Evolutionary conservation across 2,888 invertebrate genomes (phyloP).

Genomic region (Encarsia formosa): DNA sequence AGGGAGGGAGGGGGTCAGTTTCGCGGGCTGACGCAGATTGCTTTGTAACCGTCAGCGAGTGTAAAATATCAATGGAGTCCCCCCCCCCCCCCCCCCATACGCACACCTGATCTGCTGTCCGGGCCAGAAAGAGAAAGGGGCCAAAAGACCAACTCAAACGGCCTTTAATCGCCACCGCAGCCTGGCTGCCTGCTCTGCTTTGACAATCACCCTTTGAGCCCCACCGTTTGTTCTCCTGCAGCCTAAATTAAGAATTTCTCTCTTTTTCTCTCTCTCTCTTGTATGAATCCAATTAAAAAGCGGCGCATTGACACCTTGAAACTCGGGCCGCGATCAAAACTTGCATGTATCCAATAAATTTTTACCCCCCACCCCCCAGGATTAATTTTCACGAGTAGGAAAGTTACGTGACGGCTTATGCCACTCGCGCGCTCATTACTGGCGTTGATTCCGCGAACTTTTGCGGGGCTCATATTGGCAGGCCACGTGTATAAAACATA

Average conservation of each 20-base stretch:
- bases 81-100: neutral
- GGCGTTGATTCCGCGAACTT: constrained; percentile 19
- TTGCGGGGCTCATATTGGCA: neutral
- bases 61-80: constrained; percentile 17
- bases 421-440: constrained; percentile 11
- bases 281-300: too few relatives aligned
- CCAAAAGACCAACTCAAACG: neutral
- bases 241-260: too few relatives aligned
- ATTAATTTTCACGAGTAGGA: constrained; percentile 20
- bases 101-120: neutral
- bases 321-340: too few relatives aligned
- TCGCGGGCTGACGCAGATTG: constrained; percentile 14
- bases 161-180: too few relatives aligned
- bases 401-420: constrained; percentile 17
- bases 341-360: too few relatives aligned
- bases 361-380: neutral
- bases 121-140: neutral
- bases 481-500: neutral
- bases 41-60: constrained; percentile 18
- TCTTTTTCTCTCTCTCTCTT: neutral
- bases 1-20: neutral
- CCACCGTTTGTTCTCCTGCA: too few relatives aligned
- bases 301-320: too few relatives aligned
- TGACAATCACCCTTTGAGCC: too few relatives aligned
- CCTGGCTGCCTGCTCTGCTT: too few relatives aligned